Evolutionary conservation across 2,888 invertebrate species (phyloP).

Genomic region (Thera obeliscata): DNA sequence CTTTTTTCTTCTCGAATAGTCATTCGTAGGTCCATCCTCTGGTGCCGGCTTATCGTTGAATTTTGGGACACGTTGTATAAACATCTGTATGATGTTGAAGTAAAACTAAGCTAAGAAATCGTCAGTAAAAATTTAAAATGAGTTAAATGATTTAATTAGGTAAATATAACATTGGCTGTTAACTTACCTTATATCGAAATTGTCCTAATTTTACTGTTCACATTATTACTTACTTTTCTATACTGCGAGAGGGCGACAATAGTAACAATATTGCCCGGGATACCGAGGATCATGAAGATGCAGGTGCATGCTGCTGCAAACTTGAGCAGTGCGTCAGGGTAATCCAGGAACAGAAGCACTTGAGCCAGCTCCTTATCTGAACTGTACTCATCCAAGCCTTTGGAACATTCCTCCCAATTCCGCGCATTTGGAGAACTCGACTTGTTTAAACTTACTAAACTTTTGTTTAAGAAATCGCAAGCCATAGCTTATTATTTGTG

Average conservation of each 20-base stretch:
- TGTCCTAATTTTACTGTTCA: no score
- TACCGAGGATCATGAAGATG: slow-evolving; percentile 86
- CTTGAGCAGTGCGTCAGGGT: slow-evolving; percentile 22
- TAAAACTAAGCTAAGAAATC: no score
- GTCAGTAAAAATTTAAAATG: no score
- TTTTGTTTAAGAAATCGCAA: slow-evolving; percentile 18
- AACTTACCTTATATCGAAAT: no score
- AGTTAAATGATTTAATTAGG: no score
- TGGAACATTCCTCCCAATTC: slow-evolving; percentile 11
- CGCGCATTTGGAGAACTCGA: not conserved
- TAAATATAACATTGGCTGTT: no score
- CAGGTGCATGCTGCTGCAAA: slow-evolving; percentile 23
- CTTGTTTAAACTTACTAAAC: not conserved
- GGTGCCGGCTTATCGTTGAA: no score
- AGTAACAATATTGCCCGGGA: slow-evolving; percentile 88
- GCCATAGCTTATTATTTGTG: slow-evolving; percentile 3
- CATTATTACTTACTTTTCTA: slow-evolving; percentile 62
- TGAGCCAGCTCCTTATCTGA: slow-evolving; percentile 26
- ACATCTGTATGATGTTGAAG: no score
- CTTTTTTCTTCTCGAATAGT: no score
- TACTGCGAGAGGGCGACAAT: slow-evolving; percentile 87
- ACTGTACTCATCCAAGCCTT: slow-evolving; percentile 24
- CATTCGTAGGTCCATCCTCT: no score
- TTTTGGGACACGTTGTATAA: no score
- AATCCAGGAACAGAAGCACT: slow-evolving; percentile 21